A percentile compares a stretch with the other conserved stretches of the same genome.
Conservation (phyloP, 2,888 invertebrate genomes). For the Pollenia griseotomentosa region DNA sequence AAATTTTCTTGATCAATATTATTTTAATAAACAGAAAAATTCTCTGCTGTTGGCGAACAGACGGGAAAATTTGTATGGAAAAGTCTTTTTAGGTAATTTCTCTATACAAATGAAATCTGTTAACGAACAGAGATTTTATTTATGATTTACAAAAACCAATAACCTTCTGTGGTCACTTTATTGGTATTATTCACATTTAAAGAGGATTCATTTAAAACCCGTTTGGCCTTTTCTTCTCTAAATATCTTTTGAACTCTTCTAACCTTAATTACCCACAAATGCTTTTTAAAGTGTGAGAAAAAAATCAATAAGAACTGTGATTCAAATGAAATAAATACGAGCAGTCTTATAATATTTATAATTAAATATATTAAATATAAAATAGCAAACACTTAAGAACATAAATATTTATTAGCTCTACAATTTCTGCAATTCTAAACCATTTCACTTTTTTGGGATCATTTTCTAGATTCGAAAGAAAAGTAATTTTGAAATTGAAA, state of each 20-base stretch:
- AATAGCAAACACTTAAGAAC: constrained; percentile 9
- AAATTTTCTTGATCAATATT: too few relatives aligned
- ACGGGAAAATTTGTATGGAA: too few relatives aligned
- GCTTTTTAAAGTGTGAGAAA: constrained; percentile 4
- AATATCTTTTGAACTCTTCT: background rate
- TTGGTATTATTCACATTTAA: constrained; percentile 23
- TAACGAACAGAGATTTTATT: background rate
- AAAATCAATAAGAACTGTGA: constrained; percentile 27
- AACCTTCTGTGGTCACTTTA: constrained; percentile 8
- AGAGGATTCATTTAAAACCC: constrained; percentile 3
- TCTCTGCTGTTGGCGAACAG: too few relatives aligned
- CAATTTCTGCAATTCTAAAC: constrained; percentile 35
- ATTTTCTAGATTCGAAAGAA: constrained; percentile 35
- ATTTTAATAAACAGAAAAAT: too few relatives aligned
- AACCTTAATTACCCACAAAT: constrained; percentile 2
- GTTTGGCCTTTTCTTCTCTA: constrained; percentile 1
- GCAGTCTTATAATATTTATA: background rate
- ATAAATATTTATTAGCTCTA: background rate
- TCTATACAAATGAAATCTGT: background rate
- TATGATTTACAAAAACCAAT: background rate
- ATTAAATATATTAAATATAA: constrained; percentile 3
- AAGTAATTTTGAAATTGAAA: constrained; percentile 29
- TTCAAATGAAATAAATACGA: background rate
- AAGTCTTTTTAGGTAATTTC: too few relatives aligned
- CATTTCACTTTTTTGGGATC: background rate